Evolutionary conservation across 1,140 invertebrate species (phyloP).

Genomic region (Trichogramma pretiosum): DNA sequence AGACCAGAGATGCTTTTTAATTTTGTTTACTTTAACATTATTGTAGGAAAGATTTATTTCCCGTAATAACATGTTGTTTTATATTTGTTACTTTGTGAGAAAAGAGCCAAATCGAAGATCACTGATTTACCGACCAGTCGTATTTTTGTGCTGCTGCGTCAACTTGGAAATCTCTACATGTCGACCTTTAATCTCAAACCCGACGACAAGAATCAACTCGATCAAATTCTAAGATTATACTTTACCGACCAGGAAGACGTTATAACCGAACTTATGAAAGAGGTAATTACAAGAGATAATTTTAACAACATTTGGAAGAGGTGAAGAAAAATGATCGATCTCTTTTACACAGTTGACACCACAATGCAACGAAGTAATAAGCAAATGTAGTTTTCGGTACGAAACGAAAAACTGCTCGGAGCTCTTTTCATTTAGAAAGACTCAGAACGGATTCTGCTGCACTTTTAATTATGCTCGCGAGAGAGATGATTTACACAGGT

Average conservation of each 20-base stretch:
- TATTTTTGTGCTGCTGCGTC: slow-evolving; percentile 12
- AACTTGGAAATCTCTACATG: slow-evolving; percentile 21
- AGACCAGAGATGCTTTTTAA: too few species aligned
- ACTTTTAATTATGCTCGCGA: slow-evolving; percentile 47
- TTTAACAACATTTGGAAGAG: neutral
- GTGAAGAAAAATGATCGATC: neutral
- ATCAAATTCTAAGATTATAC: slow-evolving; percentile 17
- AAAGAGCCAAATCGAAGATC: slow-evolving; percentile 15
- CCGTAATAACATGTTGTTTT: too few species aligned
- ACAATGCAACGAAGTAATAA: slow-evolving; percentile 43
- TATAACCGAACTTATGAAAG: slow-evolving; percentile 19
- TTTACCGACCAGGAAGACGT: slow-evolving; percentile 15
- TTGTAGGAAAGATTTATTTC: too few species aligned
- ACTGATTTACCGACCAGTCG: slow-evolving; percentile 5
- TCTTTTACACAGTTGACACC: slow-evolving; percentile 48
- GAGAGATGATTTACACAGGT: slow-evolving; percentile 24
- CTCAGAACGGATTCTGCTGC: slow-evolving; percentile 52
- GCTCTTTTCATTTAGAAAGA: slow-evolving; percentile 43
- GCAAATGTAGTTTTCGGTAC: slow-evolving; percentile 42
- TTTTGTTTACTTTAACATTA: too few species aligned
- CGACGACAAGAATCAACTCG: slow-evolving; percentile 6
- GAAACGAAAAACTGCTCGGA: slow-evolving; percentile 34
- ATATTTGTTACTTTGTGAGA: neutral
- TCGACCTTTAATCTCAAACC: neutral
- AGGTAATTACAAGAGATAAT: slow-evolving; percentile 8